These are phyloP conservation scores for Ophion obscuratus DNA, from an alignment of 2,888 invertebrate species.

Conservation along the genomic window DNA sequence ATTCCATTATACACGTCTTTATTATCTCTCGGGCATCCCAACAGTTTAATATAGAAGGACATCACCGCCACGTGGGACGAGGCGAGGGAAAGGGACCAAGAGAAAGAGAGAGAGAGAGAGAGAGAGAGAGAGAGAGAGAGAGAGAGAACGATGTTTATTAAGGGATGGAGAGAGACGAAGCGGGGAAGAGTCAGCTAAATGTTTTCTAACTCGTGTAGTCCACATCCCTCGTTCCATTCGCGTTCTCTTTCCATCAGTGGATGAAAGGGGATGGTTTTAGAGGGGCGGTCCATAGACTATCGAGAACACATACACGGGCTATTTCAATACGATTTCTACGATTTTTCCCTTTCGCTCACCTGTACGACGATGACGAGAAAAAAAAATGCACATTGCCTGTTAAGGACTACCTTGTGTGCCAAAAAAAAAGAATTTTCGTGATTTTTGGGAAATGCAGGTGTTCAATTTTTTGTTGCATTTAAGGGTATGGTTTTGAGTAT, in stretches of 20 bases:
- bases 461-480: not conserved
- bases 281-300: slow-evolving; percentile 40
- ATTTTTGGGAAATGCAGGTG: not conserved
- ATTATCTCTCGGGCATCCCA: slow-evolving; percentile 81
- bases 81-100: slow-evolving; percentile 32
- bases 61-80: slow-evolving; percentile 75
- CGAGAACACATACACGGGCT: slow-evolving; percentile 28
- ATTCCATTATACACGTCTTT: slow-evolving; percentile 83
- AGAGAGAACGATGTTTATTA: slow-evolving; percentile 61
- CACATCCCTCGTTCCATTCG: slow-evolving; percentile 48
- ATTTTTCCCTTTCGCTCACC: not conserved
- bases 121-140: slow-evolving; percentile 52
- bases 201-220: slow-evolving; percentile 49
- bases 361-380: not conserved
- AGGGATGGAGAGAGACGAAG: slow-evolving; percentile 46
- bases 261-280: slow-evolving; percentile 54
- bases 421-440: too few species aligned
- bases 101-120: slow-evolving; percentile 58
- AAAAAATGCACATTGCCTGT: not conserved
- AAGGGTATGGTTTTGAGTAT: too few species aligned
- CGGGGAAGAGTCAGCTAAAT: slow-evolving; percentile 59
- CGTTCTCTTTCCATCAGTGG: slow-evolving; percentile 66
- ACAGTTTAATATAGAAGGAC: slow-evolving; percentile 80
- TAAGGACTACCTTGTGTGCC: not conserved
- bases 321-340: slow-evolving; percentile 2